Conservation (phyloP, 2,797 vertebrate genomes). For the Dromococcyx pavoninus region DNA sequence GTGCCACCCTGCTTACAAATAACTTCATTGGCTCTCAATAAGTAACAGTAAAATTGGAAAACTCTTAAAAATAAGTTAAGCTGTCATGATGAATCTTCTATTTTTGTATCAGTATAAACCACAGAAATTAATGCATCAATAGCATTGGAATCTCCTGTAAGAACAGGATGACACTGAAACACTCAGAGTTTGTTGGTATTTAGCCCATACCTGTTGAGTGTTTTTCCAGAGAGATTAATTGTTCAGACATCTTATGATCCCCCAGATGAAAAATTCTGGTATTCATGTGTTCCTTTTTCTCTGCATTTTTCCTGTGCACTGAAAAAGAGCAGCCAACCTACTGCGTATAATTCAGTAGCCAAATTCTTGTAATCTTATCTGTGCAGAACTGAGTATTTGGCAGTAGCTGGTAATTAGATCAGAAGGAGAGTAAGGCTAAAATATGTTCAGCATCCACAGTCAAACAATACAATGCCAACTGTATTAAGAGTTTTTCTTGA, state of each 20-base stretch:
- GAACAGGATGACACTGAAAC: not conserved
- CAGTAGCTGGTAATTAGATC: not conserved
- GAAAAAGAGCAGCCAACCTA: not conserved
- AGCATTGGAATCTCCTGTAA: not conserved
- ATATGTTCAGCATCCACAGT: not conserved
- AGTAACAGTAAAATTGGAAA: not conserved
- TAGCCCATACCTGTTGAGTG: not conserved
- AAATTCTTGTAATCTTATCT: not conserved
- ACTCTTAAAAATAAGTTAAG: not conserved
- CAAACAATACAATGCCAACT: not conserved
- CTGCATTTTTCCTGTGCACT: not conserved
- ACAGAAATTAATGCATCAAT: not conserved
- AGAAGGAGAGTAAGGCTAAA: not conserved
- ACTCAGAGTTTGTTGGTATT: not conserved
- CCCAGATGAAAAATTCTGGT: not conserved
- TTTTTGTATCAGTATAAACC: not conserved
- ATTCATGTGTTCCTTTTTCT: not conserved
- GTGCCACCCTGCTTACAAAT: not conserved
- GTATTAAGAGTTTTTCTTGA: not conserved
- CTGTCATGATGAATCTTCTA: rapidly evolving
- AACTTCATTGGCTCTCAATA: not conserved
- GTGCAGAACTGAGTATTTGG: not conserved
- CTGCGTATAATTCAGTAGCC: not conserved
- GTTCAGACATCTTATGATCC: not conserved
- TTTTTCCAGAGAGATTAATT: not conserved